Evolutionary conservation across 2,113 vertebrate genomes (phyloP), one percentile per base, ranked within the genome.

Genomic region (Pygoscelis antarcticus): DNA sequence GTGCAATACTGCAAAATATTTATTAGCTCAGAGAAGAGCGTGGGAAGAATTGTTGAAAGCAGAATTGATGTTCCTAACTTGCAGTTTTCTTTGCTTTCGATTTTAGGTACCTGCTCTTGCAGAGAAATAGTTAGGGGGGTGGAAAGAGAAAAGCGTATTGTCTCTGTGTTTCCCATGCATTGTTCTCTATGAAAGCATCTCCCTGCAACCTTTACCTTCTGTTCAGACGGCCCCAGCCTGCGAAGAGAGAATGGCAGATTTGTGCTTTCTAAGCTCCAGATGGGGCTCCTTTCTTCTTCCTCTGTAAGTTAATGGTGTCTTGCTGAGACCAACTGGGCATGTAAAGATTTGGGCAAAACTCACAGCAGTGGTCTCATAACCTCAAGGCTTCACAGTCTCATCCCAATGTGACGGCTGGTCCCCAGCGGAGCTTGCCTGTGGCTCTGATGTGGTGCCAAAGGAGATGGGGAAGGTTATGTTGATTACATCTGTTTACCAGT

Each of bases 301-400:
- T 96, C 97, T 98, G 96, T 93, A 97, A 98, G 94, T 97, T 98
- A 98, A 99, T 98, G 97, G 98, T 97, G 84, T 98, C 99, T 99
- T 98, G 99, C 99, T 99, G 99, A 98, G 99, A 98, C 98, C 98
- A 99, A 99, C 98, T 98, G 98, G 98, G 98, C 99, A 98, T 99
- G 98, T 98, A 99, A 99, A 98, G 98, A 99, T 98, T 97, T 98
- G 98, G 98, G 98, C 97, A 98, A 98, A 98, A 97, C 97, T 58
- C 96, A 89, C 98, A 99, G 97, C 98, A 98, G 98, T 98, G 77
- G 97, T 97, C 97, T 97, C 95, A 96, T 95, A 96, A 97, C 97
- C 93, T 90, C 94, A 87, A 98, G 95, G 97, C 95, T 97, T 94
- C 89, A 9, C 65, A 79, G 94, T 32, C 95, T 94, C 96, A 90